phyloP scores from a whole-genome alignment of 2,797 vertebrate species.

The Ceryle rudis region DNA sequence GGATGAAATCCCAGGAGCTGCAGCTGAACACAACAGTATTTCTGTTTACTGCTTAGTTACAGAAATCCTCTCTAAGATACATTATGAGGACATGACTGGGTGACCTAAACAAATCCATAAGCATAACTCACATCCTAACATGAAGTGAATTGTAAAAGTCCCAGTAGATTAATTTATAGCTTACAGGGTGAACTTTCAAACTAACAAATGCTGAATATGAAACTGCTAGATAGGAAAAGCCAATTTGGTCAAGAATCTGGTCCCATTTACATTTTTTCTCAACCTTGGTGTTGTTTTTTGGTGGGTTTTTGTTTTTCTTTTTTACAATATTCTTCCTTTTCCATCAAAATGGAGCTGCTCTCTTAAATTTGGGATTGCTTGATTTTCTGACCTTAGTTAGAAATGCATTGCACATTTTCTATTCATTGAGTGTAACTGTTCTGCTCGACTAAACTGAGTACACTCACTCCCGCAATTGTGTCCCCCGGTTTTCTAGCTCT shows the following conservation, averaged over 20 bases:
- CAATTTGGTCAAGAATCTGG: background rate
- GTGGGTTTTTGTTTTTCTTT: background rate
- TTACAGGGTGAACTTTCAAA: slow-evolving; percentile 55
- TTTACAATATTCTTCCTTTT: background rate
- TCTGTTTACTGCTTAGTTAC: slow-evolving; percentile 11
- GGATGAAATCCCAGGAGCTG: slow-evolving; percentile 27
- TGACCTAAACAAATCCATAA: slow-evolving; percentile 60
- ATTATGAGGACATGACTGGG: slow-evolving; percentile 36
- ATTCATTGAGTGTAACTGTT: slow-evolving; percentile 34
- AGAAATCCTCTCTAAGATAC: slow-evolving; percentile 46
- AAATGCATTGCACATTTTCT: slow-evolving; percentile 63
- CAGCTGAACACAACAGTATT: background rate
- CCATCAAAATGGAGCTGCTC: slow-evolving; percentile 45
- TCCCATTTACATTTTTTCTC: slow-evolving; percentile 19
- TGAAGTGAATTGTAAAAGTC: slow-evolving; percentile 40
- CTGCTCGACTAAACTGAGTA: slow-evolving; percentile 50
- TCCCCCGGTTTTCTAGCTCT: slow-evolving; percentile 40
- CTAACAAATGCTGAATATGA: slow-evolving; percentile 33
- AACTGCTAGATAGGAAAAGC: background rate
- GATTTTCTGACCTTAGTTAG: slow-evolving; percentile 48
- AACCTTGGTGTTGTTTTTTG: background rate
- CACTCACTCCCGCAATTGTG: slow-evolving; percentile 37
- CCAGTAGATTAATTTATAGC: slow-evolving; percentile 47
- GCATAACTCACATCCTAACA: slow-evolving; percentile 44
- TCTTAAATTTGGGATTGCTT: slow-evolving; percentile 35